Evolutionary conservation across 2,888 invertebrate species (phyloP), one percentile per base, ranked within the genome.

Genomic region (Meloe dianella): DNA sequence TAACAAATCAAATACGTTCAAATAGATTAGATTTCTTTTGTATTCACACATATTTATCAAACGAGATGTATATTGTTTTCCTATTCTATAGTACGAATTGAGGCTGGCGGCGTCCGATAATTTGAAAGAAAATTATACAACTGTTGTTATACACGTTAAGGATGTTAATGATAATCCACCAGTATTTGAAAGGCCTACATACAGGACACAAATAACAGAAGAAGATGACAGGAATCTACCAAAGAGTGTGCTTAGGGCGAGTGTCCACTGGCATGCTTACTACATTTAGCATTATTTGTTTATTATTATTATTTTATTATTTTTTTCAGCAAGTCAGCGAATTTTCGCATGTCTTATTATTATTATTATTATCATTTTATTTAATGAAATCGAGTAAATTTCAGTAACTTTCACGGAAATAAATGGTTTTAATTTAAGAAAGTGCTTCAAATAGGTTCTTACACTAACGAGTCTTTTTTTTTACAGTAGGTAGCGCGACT

Each of bases 111-210:
- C 96, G 63, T 96, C 97, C 72, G 95, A 96, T 87, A 97, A 97
- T 88, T 89, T 96, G 83, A 96, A 96, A 87, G 97, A 97, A 86
- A 97, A 97, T 89, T 95, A 94, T 87, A 97, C 97, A 56, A 96
- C 95, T 51, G 97, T 97, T 74, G 96, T 97, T 81, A 97, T 97
- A 81, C 95, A 96, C 85, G 95, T 97, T 78, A 97, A 96, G 86
- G 97, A 98, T 84, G 96, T 97, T 75, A 98, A 98, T 85, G 98
- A 98, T 88, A 98, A 98, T 87, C 95, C 97, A 57, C 98, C 98
- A 2, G 95, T 95, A 76, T 98, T 98, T 85, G 95, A 96, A 85
- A 87, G 96, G 74, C 96, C 96, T 62, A 95, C 95, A 65, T 97
- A 96, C 87, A 91, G 95, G 81, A 95, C 96, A 61, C 96, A 96